Evolutionary conservation across 2,113 vertebrate genomes (phyloP), one percentile per base, ranked within the genome.

Genomic region (Apteryx mantelli): DNA sequence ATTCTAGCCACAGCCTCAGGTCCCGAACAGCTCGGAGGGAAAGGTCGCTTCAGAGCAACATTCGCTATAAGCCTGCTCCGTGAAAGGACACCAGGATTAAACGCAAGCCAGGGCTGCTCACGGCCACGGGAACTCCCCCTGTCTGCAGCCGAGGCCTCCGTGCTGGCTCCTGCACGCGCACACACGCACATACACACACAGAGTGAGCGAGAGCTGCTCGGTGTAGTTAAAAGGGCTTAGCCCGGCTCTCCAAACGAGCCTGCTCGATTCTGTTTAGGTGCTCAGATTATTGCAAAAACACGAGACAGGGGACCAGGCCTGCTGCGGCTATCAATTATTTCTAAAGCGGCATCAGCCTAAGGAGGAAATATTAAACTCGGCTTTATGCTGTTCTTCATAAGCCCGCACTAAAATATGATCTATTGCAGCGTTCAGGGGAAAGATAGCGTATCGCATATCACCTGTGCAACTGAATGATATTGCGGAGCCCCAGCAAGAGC

Each of bases 121-220:
- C 44, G 46, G 97, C 81, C 82, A 38, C 26, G 86, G 97, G 96
- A 97, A 96, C 97, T 96, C 96, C 95, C 96, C 91, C 96, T 95
- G 94, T 88, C 96, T 97, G 97, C 96, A 97, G 97, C 84, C 60
- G 77, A 42, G 94, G 95, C 95, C 96, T 92, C 89, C 4, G 70
- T 36, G 56, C 44, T 95, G 77, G 74, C 91, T 92, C 82, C 73
- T 4, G 75, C 71, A 9, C 24, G 61, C n/a, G 9, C 61, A 7
- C 61, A 38, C 55, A 30, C 50, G 6, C 83, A 63, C n/a, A 5
- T 48, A 48, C 44, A 74, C 76, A 63, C 3, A 36, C 46, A 28
- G 6, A 24, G 69, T 58, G 42, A 61, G 42, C 18, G 82, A 44
- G 42, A 61, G 66, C 80, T 25, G 82, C 87, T 86, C 5, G 3